Evolutionary conservation across 2,888 invertebrate species (phyloP).

Genomic region (Coenonympha glycerion): DNA sequence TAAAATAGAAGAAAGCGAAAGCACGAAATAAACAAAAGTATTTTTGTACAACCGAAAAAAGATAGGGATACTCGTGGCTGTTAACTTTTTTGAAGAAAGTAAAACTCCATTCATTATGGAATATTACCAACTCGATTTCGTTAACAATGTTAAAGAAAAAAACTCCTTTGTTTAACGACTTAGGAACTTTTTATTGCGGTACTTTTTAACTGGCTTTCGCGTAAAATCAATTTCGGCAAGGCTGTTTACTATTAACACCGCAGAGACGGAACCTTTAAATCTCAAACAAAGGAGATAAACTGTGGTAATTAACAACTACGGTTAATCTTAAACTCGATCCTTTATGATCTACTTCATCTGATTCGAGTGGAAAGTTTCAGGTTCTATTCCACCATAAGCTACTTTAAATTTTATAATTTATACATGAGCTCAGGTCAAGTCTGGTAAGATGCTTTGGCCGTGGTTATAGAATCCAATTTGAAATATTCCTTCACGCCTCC

Average conservation of each 20-base stretch:
- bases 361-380: too few species aligned
- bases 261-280: background rate
- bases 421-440: too few species aligned
- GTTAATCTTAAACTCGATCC: too few species aligned
- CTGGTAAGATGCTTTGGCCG: too few species aligned
- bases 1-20: background rate
- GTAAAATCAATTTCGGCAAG: background rate
- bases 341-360: too few species aligned
- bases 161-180: conserved; percentile 23
- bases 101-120: conserved; percentile 17
- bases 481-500: too few species aligned
- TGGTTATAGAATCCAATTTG: too few species aligned
- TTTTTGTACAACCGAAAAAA: conserved; percentile 1
- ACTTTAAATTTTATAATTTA: too few species aligned
- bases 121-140: conserved; percentile 21
- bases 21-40: background rate
- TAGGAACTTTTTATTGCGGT: conserved; percentile 18
- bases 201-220: conserved; percentile 18
- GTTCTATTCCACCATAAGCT: too few species aligned
- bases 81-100: conserved; percentile 14
- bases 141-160: conserved; percentile 17
- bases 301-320: background rate
- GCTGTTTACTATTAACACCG: background rate
- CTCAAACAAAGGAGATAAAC: background rate
- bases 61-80: conserved; percentile 3